These are phyloP conservation scores for Astyanax mexicanus DNA, from an alignment of 2,797 vertebrate genomes.

Conservation along the genomic window DNA sequence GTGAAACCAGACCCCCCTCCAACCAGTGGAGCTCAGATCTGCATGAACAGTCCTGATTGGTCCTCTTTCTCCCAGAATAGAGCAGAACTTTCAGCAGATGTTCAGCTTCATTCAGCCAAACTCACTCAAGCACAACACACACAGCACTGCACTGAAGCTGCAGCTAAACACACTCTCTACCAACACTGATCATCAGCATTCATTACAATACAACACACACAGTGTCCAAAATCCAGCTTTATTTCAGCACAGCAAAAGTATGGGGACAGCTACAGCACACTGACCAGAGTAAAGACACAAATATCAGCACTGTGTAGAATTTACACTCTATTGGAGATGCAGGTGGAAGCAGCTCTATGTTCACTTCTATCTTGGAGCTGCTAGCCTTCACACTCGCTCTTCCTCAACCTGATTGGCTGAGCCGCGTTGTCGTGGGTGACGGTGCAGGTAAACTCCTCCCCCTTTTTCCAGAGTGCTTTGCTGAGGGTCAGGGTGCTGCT, in stretches of 20 bases:
- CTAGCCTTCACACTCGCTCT: constrained; percentile 5
- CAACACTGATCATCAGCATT: constrained; percentile 5
- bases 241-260: constrained; percentile 17
- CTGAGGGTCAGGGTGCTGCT: constrained; percentile 36
- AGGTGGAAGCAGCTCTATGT: neutral
- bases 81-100: constrained; percentile 20
- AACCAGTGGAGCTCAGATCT: too few relatives aligned
- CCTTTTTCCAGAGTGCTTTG: constrained; percentile 37
- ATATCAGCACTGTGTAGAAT: neutral
- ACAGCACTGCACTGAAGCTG: neutral
- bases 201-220: neutral
- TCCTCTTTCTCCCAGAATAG: constrained; percentile 3
- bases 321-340: neutral
- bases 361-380: neutral
- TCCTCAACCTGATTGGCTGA: neutral
- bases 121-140: constrained; percentile 1
- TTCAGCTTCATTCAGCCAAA: constrained; percentile 16
- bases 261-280: neutral
- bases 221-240: neutral
- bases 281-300: neutral
- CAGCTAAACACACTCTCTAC: neutral
- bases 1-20: too few relatives aligned
- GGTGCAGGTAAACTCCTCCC: constrained; percentile 7
- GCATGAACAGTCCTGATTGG: neutral
- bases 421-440: neutral